Evolutionary conservation across 2,888 invertebrate genomes (phyloP), one percentile per base, ranked within the genome.

Genomic region (Acleris sparsana): DNA sequence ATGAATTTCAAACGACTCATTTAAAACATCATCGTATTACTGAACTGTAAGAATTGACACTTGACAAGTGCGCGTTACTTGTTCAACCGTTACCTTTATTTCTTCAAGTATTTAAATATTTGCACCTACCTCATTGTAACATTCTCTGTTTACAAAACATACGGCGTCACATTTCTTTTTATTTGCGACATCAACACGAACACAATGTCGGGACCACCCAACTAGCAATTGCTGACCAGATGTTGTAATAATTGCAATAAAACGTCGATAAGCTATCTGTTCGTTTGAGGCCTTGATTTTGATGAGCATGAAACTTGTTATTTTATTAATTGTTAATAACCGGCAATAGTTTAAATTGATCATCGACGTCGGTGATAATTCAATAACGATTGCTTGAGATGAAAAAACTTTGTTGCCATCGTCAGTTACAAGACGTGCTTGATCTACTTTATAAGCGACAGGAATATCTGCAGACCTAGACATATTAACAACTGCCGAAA

Each of bases 81-180:
- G 55, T 44, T 61, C 43, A 25, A 61, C 61, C 57, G 66, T 62
- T 66, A 62, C 66, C 66, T 62, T 62, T 53, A 65, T 51, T 62
- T 53, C 53, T 52, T 33, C 18, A 62, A 39, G 52, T 43, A 56
- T 56, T 66, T 66, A 66, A 69, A 67, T 69, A 70, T 69, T 69
- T 62, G 63, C 59, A 61, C 68, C 68, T 61, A 69, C 70, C 63
- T 69, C 70, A 71, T 71, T 74, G 83, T 82, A 82, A 79, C 77
- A 79, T 73, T 70, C 74, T 73, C 73, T 83, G 80, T 88, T 87
- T 86, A 81, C 77, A 77, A 86, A 87, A 84, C 82, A 78, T 69
- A 62, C 64, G 66, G 52, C 56, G 66, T 66, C 48, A 57, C 56
- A 66, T 66, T 66, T 52, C 66, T 79, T 75, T 77, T 76, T 74